These are phyloP conservation scores for Megaceryle maxima DNA, from an alignment of 2,113 vertebrate genomes.

Conservation along the genomic window DNA sequence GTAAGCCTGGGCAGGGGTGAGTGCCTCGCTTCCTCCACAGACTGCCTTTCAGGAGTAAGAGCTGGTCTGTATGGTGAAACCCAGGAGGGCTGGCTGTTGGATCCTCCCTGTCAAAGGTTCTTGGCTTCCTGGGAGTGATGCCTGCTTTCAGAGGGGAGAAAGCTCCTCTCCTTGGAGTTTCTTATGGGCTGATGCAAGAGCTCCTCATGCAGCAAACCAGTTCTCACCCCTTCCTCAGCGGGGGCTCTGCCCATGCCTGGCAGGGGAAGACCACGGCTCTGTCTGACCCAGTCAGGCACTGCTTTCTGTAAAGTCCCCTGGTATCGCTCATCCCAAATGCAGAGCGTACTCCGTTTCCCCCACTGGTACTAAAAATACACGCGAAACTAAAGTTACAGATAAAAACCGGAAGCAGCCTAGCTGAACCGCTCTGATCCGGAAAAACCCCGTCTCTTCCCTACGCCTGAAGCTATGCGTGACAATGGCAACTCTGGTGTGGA, in stretches of 20 bases:
- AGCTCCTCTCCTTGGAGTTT: background rate
- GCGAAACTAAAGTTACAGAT: background rate
- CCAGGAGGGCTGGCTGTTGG: background rate
- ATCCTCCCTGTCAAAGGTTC: background rate
- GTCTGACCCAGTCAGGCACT: background rate
- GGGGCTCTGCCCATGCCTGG: background rate
- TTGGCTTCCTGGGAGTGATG: fast-evolving
- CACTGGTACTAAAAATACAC: background rate
- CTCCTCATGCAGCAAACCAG: background rate
- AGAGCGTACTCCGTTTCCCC: background rate
- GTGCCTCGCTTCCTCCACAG: background rate
- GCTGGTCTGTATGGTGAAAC: background rate
- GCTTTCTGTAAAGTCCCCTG: background rate
- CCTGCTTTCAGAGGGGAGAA: background rate
- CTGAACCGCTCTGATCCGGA: background rate
- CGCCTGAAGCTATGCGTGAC: fast-evolving
- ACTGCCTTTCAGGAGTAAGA: background rate
- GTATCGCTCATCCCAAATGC: fast-evolving
- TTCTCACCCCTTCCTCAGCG: fast-evolving
- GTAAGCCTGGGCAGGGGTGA: background rate
- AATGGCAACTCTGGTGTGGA: background rate
- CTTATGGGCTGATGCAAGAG: background rate
- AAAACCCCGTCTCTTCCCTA: background rate
- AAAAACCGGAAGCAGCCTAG: background rate
- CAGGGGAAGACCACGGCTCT: background rate